Evolutionary conservation across 2,797 vertebrate species (phyloP).

Genomic region (Chromobotia macracanthus): DNA sequence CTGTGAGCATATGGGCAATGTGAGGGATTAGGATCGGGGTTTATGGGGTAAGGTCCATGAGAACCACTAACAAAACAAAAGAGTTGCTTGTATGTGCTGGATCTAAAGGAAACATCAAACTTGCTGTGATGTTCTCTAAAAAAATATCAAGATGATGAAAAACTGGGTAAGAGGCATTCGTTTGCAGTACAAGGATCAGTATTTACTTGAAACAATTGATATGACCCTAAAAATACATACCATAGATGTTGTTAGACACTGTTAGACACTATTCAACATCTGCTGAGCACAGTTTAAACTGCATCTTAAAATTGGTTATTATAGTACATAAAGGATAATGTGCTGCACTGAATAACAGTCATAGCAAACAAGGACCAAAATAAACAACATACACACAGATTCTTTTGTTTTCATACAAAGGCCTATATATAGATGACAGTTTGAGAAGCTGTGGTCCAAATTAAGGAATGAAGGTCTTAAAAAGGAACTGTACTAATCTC

Average conservation of each 20-base stretch:
- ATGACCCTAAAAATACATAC: too few species aligned
- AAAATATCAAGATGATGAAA: background rate
- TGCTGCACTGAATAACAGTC: background rate
- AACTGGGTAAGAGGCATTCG: background rate
- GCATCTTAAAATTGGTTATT: background rate
- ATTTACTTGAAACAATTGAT: background rate
- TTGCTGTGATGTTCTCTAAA: background rate
- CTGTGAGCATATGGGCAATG: constrained; percentile 30
- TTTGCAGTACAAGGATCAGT: background rate
- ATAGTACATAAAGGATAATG: background rate
- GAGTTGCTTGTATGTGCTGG: constrained; percentile 4
- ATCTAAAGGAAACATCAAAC: constrained; percentile 3
- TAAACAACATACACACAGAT: background rate
- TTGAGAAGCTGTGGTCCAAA: background rate
- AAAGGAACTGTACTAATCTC: constrained; percentile 47
- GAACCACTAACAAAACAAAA: constrained; percentile 28
- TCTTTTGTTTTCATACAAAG: constrained; percentile 5
- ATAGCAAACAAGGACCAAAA: background rate
- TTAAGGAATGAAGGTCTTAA: constrained; percentile 16
- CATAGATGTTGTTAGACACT: background rate
- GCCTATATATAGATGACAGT: constrained; percentile 9
- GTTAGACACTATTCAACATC: too few species aligned
- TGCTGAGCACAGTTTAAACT: too few species aligned
- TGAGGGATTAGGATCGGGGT: constrained; percentile 50
- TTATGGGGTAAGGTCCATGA: constrained; percentile 29